phyloP scores from a whole-genome alignment of 2,888 invertebrate species.

The Ichneumoninae sp. region DNA sequence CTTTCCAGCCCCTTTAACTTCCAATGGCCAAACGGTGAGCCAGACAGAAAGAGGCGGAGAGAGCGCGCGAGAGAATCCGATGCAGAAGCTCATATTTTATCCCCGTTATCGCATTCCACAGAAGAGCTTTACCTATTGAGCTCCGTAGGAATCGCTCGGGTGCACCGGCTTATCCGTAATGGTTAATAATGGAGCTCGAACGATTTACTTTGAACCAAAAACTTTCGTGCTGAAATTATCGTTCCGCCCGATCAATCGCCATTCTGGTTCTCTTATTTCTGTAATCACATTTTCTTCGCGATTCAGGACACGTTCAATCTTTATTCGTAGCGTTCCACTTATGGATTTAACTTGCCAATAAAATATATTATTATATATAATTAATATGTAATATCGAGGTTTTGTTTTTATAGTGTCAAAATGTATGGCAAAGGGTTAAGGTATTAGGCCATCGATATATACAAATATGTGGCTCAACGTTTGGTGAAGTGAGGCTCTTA shows the following conservation, averaged over 20 bases:
- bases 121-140: slow-evolving; percentile 61
- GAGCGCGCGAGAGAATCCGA: slow-evolving; percentile 49
- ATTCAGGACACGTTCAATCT: not conserved
- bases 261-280: not conserved
- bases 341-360: not conserved
- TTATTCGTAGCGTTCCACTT: not conserved
- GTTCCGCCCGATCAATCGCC: slow-evolving; percentile 7
- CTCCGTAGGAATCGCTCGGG: slow-evolving; percentile 53
- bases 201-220: slow-evolving; percentile 55
- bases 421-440: too few species aligned
- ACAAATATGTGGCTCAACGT: too few species aligned
- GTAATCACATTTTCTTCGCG: not conserved
- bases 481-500: too few species aligned
- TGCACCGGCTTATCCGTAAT: slow-evolving; percentile 61
- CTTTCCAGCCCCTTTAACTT: slow-evolving; percentile 29
- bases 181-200: slow-evolving; percentile 60
- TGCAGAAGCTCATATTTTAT: slow-evolving; percentile 62
- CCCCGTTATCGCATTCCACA: slow-evolving; percentile 62
- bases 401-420: too few species aligned
- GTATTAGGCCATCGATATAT: too few species aligned
- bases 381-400: too few species aligned
- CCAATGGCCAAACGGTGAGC: slow-evolving; percentile 25
- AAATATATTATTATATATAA: not conserved
- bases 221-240: slow-evolving; percentile 42
- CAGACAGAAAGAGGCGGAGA: slow-evolving; percentile 28